phyloP scores from a whole-genome alignment of 2,888 invertebrate genomes.

The Archips xylosteana region DNA sequence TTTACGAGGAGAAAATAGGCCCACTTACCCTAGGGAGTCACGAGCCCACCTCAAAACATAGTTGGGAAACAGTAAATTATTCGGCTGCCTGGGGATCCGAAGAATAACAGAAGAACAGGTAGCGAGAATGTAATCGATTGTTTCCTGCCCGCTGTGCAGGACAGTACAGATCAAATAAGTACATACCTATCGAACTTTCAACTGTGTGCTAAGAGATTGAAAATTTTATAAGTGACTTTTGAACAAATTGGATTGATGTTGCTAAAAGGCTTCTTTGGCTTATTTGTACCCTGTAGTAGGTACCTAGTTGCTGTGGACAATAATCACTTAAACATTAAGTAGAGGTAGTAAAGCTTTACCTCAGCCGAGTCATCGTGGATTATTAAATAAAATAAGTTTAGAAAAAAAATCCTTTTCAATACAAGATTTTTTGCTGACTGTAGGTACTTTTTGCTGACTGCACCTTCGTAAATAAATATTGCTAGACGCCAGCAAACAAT shows the following conservation, averaged over 20 bases:
- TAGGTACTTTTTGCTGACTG: too few species aligned
- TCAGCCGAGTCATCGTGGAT: too few species aligned
- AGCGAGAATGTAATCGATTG: conserved; percentile 60
- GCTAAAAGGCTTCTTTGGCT: neutral
- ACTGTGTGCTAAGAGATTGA: neutral
- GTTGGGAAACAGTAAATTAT: conserved; percentile 77
- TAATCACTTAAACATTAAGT: neutral
- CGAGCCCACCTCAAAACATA: conserved; percentile 72
- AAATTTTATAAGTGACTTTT: neutral
- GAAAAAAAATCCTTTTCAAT: too few species aligned
- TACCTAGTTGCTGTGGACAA: neutral
- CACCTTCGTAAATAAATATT: too few species aligned
- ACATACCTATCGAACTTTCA: conserved; percentile 2
- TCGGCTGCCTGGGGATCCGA: conserved; percentile 60
- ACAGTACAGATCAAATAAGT: conserved; percentile 2
- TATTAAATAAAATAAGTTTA: too few species aligned
- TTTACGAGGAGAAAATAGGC: conserved; percentile 60
- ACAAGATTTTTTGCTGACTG: too few species aligned
- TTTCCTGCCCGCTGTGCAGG: conserved; percentile 37
- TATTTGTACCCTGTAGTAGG: neutral
- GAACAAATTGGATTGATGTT: neutral
- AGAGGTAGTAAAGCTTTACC: too few species aligned
- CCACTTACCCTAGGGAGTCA: conserved; percentile 53
- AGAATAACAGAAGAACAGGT: conserved; percentile 72
- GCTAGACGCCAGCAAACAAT: too few species aligned